These are phyloP conservation scores for Neodon shergylaensis DNA, from an alignment of 2,113 vertebrate species.

Conservation along the genomic window DNA sequence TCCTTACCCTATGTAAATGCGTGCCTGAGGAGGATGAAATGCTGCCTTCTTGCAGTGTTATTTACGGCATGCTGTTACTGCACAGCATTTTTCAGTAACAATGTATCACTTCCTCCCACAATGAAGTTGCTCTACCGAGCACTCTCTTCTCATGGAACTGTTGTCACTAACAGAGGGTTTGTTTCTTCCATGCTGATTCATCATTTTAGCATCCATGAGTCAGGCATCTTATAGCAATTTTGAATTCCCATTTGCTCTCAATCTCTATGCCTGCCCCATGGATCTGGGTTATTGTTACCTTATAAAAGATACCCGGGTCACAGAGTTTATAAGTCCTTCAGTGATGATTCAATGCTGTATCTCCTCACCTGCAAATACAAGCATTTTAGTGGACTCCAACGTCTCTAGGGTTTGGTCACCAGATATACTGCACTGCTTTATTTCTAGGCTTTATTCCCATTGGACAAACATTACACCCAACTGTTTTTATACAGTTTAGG, in stretches of 20 bases:
- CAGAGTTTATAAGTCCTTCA: neutral
- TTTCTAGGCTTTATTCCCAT: neutral
- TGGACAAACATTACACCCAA: neutral
- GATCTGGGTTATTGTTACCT: neutral
- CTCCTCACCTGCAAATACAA: neutral
- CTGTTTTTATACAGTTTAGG: neutral
- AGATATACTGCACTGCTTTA: neutral
- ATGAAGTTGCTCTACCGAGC: conserved; percentile 12
- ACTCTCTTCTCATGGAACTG: conserved; percentile 4
- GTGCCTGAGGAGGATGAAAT: conserved; percentile 9
- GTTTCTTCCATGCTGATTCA: conserved; percentile 47
- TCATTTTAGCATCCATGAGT: neutral
- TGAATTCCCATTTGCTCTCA: neutral
- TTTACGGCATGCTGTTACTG: conserved; percentile 63
- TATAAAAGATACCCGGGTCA: neutral
- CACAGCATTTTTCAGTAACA: conserved; percentile 68
- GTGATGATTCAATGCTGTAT: neutral
- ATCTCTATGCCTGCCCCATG: neutral
- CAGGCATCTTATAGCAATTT: neutral
- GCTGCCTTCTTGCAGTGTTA: conserved; percentile 51
- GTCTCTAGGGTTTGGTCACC: neutral
- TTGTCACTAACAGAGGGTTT: conserved; percentile 52
- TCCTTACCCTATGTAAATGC: neutral
- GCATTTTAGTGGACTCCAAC: neutral
- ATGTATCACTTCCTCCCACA: conserved; percentile 55